Conservation (phyloP, 2,888 invertebrate genomes). For the Scaptomyza polygonia region DNA sequence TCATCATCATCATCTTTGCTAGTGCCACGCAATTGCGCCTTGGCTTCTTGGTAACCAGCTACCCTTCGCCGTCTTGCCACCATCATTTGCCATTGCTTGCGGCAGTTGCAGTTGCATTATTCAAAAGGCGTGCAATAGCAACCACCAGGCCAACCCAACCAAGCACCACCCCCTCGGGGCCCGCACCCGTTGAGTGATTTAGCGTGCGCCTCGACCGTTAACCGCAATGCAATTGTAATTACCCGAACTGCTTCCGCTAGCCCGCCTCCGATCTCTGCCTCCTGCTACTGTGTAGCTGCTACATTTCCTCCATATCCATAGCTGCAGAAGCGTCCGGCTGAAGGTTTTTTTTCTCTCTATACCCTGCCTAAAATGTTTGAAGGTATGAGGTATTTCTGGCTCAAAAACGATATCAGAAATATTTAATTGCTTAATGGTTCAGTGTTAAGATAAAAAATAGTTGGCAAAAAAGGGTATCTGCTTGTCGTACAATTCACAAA, state of each 20-base stretch:
- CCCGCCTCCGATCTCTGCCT: neutral
- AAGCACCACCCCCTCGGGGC: neutral
- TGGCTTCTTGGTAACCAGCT: slow-evolving; percentile 44
- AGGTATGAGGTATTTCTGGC: no score
- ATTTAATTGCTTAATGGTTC: no score
- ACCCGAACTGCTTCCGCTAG: slow-evolving; percentile 73
- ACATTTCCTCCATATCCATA: neutral
- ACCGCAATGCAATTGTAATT: slow-evolving; percentile 80
- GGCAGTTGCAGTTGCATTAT: slow-evolving; percentile 66
- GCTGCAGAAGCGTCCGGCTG: slow-evolving; percentile 21
- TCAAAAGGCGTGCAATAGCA: slow-evolving; percentile 61
- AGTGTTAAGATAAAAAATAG: no score
- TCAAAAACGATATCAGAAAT: no score
- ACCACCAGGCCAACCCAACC: slow-evolving; percentile 16
- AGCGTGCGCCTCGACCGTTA: slow-evolving; percentile 69
- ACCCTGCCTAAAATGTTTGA: neutral
- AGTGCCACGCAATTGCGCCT: slow-evolving; percentile 22
- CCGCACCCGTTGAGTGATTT: slow-evolving; percentile 67
- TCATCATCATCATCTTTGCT: neutral
- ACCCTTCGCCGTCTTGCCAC: neutral
- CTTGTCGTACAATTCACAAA: neutral
- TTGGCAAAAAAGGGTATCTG: neutral
- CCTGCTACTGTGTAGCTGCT: neutral
- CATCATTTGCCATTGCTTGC: slow-evolving; percentile 15
- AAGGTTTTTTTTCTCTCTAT: slow-evolving; percentile 14